A percentile compares a stretch with the other conserved stretches of the same genome.
These are phyloP conservation scores for Colossoma macropomum DNA, from an alignment of 2,113 vertebrate genomes.

Conservation along the genomic window DNA sequence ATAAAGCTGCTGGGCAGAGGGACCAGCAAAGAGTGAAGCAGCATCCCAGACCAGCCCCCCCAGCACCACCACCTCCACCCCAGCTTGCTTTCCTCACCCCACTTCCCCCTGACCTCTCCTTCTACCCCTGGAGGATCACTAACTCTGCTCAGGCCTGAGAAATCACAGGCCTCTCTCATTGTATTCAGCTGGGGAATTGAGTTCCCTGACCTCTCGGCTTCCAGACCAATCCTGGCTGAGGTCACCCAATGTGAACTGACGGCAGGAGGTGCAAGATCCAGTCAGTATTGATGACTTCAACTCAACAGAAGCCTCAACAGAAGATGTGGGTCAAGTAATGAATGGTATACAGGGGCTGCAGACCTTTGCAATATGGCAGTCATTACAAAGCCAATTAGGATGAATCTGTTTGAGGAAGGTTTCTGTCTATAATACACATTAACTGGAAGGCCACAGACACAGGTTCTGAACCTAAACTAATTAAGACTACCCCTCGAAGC, in stretches of 20 bases:
- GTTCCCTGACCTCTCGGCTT: not conserved
- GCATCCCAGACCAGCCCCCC: not conserved
- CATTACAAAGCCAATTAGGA: slow-evolving; percentile 27
- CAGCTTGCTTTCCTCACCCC: not conserved
- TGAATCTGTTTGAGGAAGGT: not conserved
- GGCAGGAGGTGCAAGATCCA: slow-evolving; percentile 8
- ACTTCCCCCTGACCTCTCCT: slow-evolving; percentile 6
- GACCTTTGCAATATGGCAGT: slow-evolving; percentile 16
- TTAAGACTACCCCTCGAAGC: slow-evolving; percentile 21
- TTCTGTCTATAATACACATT: not conserved
- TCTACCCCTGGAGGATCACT: not conserved
- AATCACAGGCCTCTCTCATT: slow-evolving; percentile 36
- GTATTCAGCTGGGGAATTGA: slow-evolving; percentile 26
- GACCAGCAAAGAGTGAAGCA: slow-evolving; percentile 15
- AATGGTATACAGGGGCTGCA: slow-evolving; percentile 4
- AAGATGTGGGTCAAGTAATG: slow-evolving; percentile 18
- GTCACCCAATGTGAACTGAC: not conserved
- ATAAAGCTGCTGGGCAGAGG: slow-evolving; percentile 12
- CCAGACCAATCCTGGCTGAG: slow-evolving; percentile 8
- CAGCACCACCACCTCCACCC: not conserved
- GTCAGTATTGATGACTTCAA: slow-evolving; percentile 11
- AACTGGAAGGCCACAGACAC: slow-evolving; percentile 6
- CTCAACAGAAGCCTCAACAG: not conserved
- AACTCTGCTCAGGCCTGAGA: slow-evolving; percentile 33
- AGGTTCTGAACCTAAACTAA: slow-evolving; percentile 8